Evolutionary conservation across 2,113 vertebrate species (phyloP), one percentile per base, ranked within the genome.

Genomic region (Polypterus bichir): DNA sequence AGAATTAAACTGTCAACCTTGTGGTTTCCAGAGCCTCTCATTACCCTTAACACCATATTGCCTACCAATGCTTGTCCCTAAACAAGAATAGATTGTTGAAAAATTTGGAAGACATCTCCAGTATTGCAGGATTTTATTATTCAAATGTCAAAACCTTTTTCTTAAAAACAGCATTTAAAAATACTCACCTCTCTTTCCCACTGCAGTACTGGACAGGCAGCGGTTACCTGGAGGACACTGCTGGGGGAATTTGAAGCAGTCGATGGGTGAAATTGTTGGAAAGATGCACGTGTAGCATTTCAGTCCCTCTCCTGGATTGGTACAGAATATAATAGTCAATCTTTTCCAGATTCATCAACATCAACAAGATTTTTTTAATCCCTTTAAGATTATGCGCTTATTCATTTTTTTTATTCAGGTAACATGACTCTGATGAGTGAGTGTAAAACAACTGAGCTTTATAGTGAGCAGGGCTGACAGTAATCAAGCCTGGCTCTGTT

Each of bases 211-310:
- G 0, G 69, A 75, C 49, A 88, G 82, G 63, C 87, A 89, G 51
- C 66, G 79, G 68, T 87, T 80, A 0, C 77, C 78, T 0, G 64
- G 69, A 0, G 79, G 69, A 62, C 87, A 90, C 49, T 75, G 71
- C 57, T 76, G 75, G 3, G 78, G 70, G 56, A 83, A 83, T 69
- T 73, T 76, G 3, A 85, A 58, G 63, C 87, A 90, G 68, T 86
- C 80, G 73, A 85, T 47, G 3, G 83, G 81, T 48, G 84, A 79
- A 62, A 89, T 69, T 57, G 80, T 69, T 0, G 87, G 84, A 54
- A 87, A 87, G 46, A 83, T 48, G 48, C 87, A 90, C 0, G 75
- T 84, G 74, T 81, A 88, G 61, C 88, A 90, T 44, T 0, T 59
- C 72, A 89, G 66, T 59, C 74, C 55, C 3, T 82, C 77, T 47